Conservation (phyloP, 53 echinoderm and acorn worm species). For the Zoroaster sp. region DNA sequence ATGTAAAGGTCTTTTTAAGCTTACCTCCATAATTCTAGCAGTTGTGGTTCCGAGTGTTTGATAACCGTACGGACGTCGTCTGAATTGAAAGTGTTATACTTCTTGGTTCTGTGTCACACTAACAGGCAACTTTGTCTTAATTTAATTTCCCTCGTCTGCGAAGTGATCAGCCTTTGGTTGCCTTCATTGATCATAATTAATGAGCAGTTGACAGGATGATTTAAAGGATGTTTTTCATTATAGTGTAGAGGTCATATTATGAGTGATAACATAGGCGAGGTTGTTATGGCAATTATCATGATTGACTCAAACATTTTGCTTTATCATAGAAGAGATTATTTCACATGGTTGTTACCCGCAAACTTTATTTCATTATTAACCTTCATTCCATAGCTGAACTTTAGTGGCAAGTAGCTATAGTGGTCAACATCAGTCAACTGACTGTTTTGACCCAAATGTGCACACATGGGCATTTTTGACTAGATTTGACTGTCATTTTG, state of each 20-base stretch:
- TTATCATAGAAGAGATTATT: no score
- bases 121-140: neutral
- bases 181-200: neutral
- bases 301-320: no score
- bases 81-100: neutral
- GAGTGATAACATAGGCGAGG: no score
- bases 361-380: no score
- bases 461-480: no score
- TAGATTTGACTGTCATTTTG: no score
- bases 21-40: neutral
- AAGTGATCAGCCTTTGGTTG: neutral
- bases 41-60: neutral
- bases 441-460: no score
- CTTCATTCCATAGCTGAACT: no score
- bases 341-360: no score
- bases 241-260: neutral
- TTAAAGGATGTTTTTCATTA: slow-evolving; percentile 18
- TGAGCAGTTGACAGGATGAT: neutral
- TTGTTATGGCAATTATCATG: no score
- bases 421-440: no score
- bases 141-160: neutral
- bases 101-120: neutral
- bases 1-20: neutral
- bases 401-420: no score
- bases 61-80: neutral